A percentile compares a stretch with the other conserved stretches of the same genome.
Evolutionary conservation across 2,888 invertebrate genomes (phyloP).

Genomic region (Tholera decimalis): DNA sequence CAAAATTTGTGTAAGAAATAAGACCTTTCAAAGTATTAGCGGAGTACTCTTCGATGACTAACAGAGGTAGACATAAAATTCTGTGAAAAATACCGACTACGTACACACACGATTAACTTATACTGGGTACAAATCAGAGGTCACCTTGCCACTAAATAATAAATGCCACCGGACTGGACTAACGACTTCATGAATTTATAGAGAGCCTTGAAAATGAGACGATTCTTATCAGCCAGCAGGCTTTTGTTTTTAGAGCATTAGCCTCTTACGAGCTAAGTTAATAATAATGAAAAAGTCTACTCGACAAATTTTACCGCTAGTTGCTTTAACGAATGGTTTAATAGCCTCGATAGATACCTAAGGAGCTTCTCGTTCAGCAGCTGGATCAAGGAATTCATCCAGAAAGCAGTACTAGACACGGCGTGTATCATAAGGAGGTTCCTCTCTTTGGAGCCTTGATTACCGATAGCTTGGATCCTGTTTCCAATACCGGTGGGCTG

Average conservation of each 20-base stretch:
- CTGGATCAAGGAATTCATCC: too few relatives aligned
- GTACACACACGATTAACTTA: constrained; percentile 9
- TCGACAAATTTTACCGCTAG: too few relatives aligned
- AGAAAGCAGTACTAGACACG: too few relatives aligned
- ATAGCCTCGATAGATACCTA: too few relatives aligned
- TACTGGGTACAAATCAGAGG: constrained; percentile 25
- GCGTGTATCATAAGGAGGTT: too few relatives aligned
- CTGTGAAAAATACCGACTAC: not conserved
- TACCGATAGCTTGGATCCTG: too few relatives aligned
- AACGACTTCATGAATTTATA: constrained; percentile 24
- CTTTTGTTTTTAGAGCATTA: constrained; percentile 1
- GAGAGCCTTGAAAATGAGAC: constrained; percentile 35
- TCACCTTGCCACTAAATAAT: constrained; percentile 41
- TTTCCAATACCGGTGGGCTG: too few relatives aligned
- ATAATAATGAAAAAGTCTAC: not conserved
- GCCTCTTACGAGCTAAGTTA: not conserved
- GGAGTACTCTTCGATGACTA: not conserved
- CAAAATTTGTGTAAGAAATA: too few relatives aligned
- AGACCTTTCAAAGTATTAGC: not conserved
- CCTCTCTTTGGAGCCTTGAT: too few relatives aligned
- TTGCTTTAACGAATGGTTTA: too few relatives aligned
- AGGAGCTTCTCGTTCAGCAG: too few relatives aligned
- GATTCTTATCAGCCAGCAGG: constrained; percentile 32
- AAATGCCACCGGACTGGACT: constrained; percentile 5
- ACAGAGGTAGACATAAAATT: not conserved